Evolutionary conservation across 2,797 vertebrate genomes (phyloP).

Genomic region (Novumbra hubbsi): DNA sequence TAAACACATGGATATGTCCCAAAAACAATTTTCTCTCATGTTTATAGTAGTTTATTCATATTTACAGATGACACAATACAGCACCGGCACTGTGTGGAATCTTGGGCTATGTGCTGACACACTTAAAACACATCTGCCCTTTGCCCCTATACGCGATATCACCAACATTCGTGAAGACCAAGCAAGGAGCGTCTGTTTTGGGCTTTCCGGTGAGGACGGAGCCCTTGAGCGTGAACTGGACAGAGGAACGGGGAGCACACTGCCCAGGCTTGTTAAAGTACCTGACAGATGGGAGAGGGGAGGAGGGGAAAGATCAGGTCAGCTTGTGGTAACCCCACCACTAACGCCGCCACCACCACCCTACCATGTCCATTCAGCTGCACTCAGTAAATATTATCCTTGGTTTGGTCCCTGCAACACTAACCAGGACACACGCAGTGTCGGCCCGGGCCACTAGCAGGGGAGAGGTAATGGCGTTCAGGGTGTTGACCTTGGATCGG

Average conservation of each 20-base stretch:
- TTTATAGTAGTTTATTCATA: not conserved
- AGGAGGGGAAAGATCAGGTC: conserved; percentile 4
- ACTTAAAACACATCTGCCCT: not conserved
- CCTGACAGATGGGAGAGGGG: conserved; percentile 7
- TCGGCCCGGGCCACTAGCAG: conserved; percentile 19
- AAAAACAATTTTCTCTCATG: not conserved
- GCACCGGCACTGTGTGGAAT: not conserved
- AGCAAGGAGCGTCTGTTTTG: not conserved
- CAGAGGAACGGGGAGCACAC: conserved; percentile 5
- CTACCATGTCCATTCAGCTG: not conserved
- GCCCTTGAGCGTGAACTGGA: not conserved
- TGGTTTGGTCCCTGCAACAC: conserved; percentile 10
- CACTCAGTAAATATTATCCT: conserved; percentile 37
- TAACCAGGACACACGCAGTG: conserved; percentile 32
- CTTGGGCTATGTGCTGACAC: not conserved
- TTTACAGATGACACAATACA: not conserved
- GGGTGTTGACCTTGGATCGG: no score
- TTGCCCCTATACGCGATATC: not conserved
- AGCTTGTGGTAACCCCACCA: not conserved
- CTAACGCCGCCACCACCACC: not conserved
- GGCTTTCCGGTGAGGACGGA: conserved; percentile 3
- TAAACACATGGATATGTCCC: not conserved
- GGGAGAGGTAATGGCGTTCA: not conserved
- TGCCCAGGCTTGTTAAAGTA: conserved; percentile 11
- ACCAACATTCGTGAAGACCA: not conserved